A percentile compares a stretch with the other conserved stretches of the same genome.
Conservation (phyloP, 2,113 vertebrate species). For the Halichoerus grypus region DNA sequence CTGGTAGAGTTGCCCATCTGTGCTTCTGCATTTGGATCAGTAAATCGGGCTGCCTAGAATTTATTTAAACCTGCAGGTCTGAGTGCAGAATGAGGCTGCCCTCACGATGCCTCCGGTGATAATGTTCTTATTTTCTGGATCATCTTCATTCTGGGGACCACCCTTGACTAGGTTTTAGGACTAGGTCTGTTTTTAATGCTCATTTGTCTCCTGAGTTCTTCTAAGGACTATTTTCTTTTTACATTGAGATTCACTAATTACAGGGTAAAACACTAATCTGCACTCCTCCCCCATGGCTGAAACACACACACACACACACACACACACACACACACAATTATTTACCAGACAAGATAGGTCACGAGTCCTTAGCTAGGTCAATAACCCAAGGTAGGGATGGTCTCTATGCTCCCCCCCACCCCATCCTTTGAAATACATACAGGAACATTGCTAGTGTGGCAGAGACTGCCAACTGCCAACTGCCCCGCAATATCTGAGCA, state of each 20-base stretch:
- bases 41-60: slow-evolving; percentile 47
- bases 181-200: not conserved
- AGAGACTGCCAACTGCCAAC: not conserved
- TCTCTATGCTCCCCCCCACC: not conserved
- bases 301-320: not conserved
- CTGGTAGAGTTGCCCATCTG: slow-evolving; percentile 69
- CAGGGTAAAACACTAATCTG: not conserved
- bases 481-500: not conserved
- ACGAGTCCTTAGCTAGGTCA: slow-evolving; percentile 20
- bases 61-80: slow-evolving; percentile 50
- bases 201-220: slow-evolving; percentile 55
- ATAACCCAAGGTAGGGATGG: not conserved
- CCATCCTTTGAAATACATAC: not conserved
- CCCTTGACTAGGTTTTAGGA: slow-evolving; percentile 12
- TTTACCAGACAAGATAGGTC: slow-evolving; percentile 48
- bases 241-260: slow-evolving; percentile 58
- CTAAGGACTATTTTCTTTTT: slow-evolving; percentile 54
- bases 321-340: not conserved
- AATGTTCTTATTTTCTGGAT: not conserved
- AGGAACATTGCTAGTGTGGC: not conserved
- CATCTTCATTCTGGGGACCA: not conserved
- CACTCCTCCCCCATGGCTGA: not conserved
- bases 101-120: not conserved
- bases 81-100: not conserved
- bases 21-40: slow-evolving; percentile 56